A percentile compares a stretch with the other conserved stretches of the same genome.
These are phyloP conservation scores for Vulpes vulpes DNA, from an alignment of 2,113 vertebrate species.

Conservation along the genomic window DNA sequence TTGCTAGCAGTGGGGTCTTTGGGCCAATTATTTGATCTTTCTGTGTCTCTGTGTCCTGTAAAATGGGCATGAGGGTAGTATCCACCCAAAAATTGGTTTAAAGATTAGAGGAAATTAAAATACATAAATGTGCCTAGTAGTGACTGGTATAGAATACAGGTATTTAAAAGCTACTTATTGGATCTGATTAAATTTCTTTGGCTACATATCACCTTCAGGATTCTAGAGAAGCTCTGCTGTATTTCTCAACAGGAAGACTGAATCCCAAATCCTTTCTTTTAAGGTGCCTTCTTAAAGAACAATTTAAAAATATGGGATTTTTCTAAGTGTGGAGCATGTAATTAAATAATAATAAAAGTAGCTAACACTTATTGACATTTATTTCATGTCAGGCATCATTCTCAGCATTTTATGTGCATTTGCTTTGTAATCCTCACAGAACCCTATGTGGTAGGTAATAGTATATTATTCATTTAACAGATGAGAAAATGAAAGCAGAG, in stretches of 20 bases:
- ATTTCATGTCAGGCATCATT: background rate
- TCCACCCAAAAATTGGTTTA: background rate
- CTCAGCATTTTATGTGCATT: conserved; percentile 26
- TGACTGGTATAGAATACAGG: background rate
- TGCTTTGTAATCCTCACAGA: background rate
- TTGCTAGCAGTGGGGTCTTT: background rate
- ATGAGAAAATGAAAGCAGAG: background rate
- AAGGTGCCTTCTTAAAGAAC: conserved; percentile 57
- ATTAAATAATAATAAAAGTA: conserved; percentile 44
- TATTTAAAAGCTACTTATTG: background rate
- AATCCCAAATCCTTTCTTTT: background rate
- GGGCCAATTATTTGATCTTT: conserved; percentile 30
- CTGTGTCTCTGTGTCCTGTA: background rate
- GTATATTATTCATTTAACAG: background rate
- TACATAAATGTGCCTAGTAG: background rate
- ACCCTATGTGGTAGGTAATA: background rate
- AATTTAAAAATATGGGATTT: conserved; percentile 34
- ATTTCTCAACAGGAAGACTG: conserved; percentile 21
- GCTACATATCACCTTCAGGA: background rate
- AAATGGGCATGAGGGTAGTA: background rate
- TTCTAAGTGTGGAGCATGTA: background rate
- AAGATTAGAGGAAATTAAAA: conserved; percentile 60
- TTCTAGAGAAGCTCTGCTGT: background rate
- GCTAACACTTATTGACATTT: background rate
- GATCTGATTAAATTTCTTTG: conserved; percentile 8